These are phyloP conservation scores for Eupelmus urozonus DNA, from an alignment of 2,888 invertebrate genomes.

Conservation along the genomic window DNA sequence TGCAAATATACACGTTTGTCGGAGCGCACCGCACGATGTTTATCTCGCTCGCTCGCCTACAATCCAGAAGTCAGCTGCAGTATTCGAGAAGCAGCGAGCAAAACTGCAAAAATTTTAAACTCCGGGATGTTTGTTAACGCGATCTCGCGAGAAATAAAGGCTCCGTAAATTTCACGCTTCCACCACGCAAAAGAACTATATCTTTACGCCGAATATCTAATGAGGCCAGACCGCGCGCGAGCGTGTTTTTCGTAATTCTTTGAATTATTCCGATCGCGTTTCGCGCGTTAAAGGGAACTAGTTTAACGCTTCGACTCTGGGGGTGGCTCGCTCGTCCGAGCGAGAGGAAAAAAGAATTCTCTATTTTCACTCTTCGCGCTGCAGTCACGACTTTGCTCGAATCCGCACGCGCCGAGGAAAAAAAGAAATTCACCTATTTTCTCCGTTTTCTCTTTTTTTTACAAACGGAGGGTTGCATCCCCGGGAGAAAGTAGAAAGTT, in stretches of 20 bases:
- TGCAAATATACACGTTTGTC: constrained; percentile 34
- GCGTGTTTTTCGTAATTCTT: constrained; percentile 75
- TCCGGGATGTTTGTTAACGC: constrained; percentile 19
- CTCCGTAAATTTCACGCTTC: constrained; percentile 47
- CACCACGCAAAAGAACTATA: constrained; percentile 66
- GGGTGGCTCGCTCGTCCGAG: not conserved
- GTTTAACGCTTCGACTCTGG: constrained; percentile 55
- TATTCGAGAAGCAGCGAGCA: not conserved
- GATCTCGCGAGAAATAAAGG: constrained; percentile 18
- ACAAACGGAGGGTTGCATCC: constrained; percentile 10
- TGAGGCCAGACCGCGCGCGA: constrained; percentile 75
- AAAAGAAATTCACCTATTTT: constrained; percentile 38
- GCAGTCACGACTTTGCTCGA: not conserved
- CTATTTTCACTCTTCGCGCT: constrained; percentile 43
- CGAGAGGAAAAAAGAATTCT: constrained; percentile 15
- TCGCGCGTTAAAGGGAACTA: constrained; percentile 60
- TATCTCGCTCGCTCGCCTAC: constrained; percentile 2
- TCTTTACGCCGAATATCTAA: constrained; percentile 74
- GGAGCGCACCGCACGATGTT: constrained; percentile 3
- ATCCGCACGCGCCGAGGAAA: not conserved
- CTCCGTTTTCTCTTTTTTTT: constrained; percentile 35
- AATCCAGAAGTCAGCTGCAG: not conserved
- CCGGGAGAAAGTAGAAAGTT: constrained; percentile 67
- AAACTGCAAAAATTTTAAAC: not conserved
- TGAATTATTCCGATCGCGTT: constrained; percentile 76